phyloP scores from a whole-genome alignment of 2,888 invertebrate genomes.

The Drosophila anomalata region DNA sequence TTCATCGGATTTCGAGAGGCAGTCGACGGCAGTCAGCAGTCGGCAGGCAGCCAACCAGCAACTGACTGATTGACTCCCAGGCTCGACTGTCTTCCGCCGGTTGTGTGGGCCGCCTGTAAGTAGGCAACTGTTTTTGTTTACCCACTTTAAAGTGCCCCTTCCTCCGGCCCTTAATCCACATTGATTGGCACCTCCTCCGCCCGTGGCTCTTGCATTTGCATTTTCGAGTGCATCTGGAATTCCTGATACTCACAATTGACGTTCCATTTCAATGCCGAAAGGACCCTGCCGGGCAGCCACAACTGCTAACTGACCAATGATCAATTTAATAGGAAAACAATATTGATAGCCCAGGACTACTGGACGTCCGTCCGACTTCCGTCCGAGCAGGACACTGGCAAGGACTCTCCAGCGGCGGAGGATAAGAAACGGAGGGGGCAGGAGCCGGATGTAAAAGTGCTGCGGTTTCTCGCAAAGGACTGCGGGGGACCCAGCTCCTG shows the following conservation, averaged over 20 bases:
- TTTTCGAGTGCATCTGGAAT: conserved; percentile 5
- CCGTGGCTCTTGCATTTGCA: conserved; percentile 5
- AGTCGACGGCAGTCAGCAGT: conserved; percentile 25
- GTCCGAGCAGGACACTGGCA: conserved; percentile 54
- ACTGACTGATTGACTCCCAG: conserved; percentile 65
- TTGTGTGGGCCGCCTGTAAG: conserved; percentile 47
- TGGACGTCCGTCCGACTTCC: conserved; percentile 3
- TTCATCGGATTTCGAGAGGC: not conserved
- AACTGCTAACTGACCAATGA: conserved; percentile 81
- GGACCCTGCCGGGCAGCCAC: conserved; percentile 49
- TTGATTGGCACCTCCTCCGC: conserved; percentile 47
- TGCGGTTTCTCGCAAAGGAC: conserved; percentile 47
- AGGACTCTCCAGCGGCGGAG: not conserved
- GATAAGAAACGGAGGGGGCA: not conserved
- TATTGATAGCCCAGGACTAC: conserved; percentile 75
- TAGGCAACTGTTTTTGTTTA: conserved; percentile 53
- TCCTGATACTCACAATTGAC: not conserved
- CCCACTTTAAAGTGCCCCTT: conserved; percentile 1
- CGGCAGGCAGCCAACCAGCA: conserved; percentile 17
- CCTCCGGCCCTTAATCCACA: conserved; percentile 8
- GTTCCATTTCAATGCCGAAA: not conserved
- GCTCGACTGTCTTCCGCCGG: conserved; percentile 8
- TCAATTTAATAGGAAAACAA: conserved; percentile 84
- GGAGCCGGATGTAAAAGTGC: conserved; percentile 61
- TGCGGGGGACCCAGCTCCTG: not conserved